These are phyloP conservation scores for Triplophysa dalaica DNA, from an alignment of 2,113 vertebrate genomes.

Conservation along the genomic window DNA sequence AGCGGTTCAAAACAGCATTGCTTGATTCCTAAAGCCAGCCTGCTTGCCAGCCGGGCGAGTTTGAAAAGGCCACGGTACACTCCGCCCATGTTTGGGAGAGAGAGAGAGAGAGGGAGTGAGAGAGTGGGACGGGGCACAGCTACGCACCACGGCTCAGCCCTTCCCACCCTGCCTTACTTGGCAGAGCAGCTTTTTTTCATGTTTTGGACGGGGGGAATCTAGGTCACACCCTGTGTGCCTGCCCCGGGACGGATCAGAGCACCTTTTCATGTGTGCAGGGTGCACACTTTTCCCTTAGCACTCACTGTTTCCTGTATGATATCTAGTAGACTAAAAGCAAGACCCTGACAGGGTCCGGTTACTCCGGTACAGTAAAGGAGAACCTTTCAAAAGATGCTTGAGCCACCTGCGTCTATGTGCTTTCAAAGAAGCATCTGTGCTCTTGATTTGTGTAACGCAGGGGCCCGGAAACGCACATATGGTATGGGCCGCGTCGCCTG, in stretches of 20 bases:
- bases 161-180: constrained; percentile 29
- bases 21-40: constrained; percentile 44
- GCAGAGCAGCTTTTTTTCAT: constrained; percentile 23
- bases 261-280: constrained; percentile 35
- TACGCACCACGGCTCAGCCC: constrained; percentile 29
- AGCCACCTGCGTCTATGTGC: background rate
- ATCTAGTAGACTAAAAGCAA: constrained; percentile 16
- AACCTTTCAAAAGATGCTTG: constrained; percentile 6
- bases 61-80: constrained; percentile 42
- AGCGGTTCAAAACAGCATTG: constrained; percentile 66
- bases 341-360: constrained; percentile 10
- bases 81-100: constrained; percentile 46
- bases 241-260: constrained; percentile 25
- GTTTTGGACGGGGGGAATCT: constrained; percentile 31
- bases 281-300: background rate
- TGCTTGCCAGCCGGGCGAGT: constrained; percentile 38
- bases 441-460: background rate
- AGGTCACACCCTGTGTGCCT: constrained; percentile 46
- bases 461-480: background rate
- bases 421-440: constrained; percentile 26
- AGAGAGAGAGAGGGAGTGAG: constrained; percentile 7
- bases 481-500: background rate
- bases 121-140: constrained; percentile 20
- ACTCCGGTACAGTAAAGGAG: constrained; percentile 1
- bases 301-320: constrained; percentile 21